Conservation (phyloP, 2,797 vertebrate species). For the Anabas testudineus region DNA sequence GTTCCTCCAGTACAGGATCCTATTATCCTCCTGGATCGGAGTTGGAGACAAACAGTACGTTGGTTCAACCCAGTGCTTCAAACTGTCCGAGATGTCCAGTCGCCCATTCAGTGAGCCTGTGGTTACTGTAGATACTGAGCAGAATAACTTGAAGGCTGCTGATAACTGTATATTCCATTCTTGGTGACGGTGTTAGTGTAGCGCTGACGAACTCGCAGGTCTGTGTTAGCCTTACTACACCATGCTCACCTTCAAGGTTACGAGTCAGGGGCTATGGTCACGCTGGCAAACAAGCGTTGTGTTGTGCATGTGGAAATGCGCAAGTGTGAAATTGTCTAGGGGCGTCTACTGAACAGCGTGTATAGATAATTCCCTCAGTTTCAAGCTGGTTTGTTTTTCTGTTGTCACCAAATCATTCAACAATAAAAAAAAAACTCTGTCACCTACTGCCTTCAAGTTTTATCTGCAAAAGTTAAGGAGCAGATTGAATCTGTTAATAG, state of each 20-base stretch:
- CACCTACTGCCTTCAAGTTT: background rate
- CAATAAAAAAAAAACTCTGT: background rate
- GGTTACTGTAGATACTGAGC: slow-evolving; percentile 1
- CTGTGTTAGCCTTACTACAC: slow-evolving; percentile 1
- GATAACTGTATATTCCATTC: background rate
- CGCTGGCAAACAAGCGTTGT: slow-evolving; percentile 28
- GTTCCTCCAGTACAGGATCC: slow-evolving; percentile 38
- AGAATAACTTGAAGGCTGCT: background rate
- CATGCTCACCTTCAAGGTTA: slow-evolving; percentile 5
- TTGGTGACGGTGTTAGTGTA: slow-evolving; percentile 2
- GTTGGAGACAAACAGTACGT: slow-evolving; percentile 28
- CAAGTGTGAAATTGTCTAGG: slow-evolving; percentile 2
- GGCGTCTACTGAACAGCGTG: background rate
- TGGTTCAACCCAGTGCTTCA: slow-evolving; percentile 29
- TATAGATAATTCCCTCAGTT: slow-evolving; percentile 40
- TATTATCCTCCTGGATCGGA: slow-evolving; percentile 47
- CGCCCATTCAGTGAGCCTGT: slow-evolving; percentile 16
- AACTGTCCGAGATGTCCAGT: slow-evolving; percentile 27
- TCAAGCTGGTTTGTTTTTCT: slow-evolving; percentile 17
- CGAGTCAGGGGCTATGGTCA: slow-evolving; percentile 32
- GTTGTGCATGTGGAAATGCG: background rate
- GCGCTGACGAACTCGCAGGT: slow-evolving; percentile 6
- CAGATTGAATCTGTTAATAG: background rate
- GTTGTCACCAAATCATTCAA: background rate
- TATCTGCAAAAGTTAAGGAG: background rate